Percentiles rank a stretch among this genome's conserved stretches.
These are phyloP conservation scores for Tetragonula clypearis DNA, from an alignment of 1,140 invertebrate genomes.

Conservation along the genomic window DNA sequence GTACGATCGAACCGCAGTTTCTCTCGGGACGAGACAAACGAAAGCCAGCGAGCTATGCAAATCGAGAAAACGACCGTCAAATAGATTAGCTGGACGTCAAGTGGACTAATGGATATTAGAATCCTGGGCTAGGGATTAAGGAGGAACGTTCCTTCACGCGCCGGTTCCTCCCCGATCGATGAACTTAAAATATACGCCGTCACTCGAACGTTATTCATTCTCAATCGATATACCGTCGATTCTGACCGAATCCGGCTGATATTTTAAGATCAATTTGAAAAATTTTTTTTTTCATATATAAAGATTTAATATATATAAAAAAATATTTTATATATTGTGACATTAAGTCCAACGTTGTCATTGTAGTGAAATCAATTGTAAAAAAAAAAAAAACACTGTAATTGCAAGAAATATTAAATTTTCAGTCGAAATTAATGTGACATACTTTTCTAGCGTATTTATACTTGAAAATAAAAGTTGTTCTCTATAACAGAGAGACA, in stretches of 20 bases:
- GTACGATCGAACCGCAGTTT: slow-evolving; percentile 54
- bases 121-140: slow-evolving; percentile 47
- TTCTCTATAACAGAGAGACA: too few relatives aligned
- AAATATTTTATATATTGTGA: too few relatives aligned
- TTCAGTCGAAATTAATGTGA: too few relatives aligned
- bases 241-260: neutral
- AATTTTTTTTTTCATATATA: too few relatives aligned
- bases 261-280: neutral
- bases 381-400: too few relatives aligned
- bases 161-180: neutral
- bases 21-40: slow-evolving; percentile 58
- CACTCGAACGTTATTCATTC: neutral
- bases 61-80: slow-evolving; percentile 56
- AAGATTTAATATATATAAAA: too few relatives aligned
- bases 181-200: neutral
- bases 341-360: too few relatives aligned
- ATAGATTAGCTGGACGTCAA: slow-evolving; percentile 63
- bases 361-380: too few relatives aligned
- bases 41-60: slow-evolving; percentile 66
- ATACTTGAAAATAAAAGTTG: too few relatives aligned
- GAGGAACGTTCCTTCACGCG: slow-evolving; percentile 1
- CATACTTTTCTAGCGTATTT: too few relatives aligned
- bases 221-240: neutral
- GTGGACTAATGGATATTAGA: slow-evolving; percentile 66
- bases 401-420: too few relatives aligned